phyloP scores from a whole-genome alignment of 2,113 vertebrate species.

The Ia io region DNA sequence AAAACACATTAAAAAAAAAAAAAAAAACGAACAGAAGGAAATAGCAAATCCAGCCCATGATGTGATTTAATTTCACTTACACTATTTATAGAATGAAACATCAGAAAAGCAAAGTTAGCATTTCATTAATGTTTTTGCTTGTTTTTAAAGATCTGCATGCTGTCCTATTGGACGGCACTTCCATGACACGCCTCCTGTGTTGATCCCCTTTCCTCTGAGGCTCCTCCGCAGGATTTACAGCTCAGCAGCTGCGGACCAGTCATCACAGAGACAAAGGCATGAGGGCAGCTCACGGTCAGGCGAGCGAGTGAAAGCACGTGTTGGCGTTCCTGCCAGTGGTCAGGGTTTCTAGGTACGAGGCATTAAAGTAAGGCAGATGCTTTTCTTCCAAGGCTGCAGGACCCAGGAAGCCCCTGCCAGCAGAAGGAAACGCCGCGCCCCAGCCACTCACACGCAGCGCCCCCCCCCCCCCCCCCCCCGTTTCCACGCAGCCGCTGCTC shows the following conservation, averaged over 20 bases:
- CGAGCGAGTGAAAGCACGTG: neutral
- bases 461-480: too few relatives aligned
- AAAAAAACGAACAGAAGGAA: neutral
- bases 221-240: neutral
- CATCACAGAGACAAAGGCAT: neutral
- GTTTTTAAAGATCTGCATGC: neutral
- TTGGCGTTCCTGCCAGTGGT: neutral
- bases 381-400: neutral
- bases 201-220: neutral
- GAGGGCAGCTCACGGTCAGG: neutral
- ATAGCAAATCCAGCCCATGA: neutral
- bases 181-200: neutral
- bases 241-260: neutral
- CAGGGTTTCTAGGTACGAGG: neutral
- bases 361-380: neutral
- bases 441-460: too few relatives aligned
- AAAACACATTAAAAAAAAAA: neutral
- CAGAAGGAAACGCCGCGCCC: neutral
- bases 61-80: slow-evolving; percentile 20
- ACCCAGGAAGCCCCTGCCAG: neutral
- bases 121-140: neutral
- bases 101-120: neutral
- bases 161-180: neutral
- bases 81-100: slow-evolving; percentile 21
- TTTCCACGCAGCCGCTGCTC: too few relatives aligned